These are phyloP conservation scores for Aphis gossypii DNA, from an alignment of 1,140 invertebrate species.

Conservation along the genomic window DNA sequence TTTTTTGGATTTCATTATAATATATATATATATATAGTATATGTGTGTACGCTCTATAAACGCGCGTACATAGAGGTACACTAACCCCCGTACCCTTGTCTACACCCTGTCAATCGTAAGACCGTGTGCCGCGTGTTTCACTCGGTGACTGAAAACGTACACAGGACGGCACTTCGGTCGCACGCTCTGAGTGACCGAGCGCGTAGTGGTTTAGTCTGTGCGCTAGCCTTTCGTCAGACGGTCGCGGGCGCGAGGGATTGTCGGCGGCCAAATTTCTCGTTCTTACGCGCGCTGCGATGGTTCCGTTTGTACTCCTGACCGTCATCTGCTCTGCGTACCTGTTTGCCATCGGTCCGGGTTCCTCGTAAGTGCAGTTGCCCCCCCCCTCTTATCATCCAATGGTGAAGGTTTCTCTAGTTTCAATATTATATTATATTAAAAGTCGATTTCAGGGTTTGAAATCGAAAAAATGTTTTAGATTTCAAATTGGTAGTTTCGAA, in stretches of 20 bases:
- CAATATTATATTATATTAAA: no score
- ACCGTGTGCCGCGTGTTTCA: constrained; percentile 1
- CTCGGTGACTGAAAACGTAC: background rate
- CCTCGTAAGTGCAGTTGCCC: background rate
- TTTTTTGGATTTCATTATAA: background rate
- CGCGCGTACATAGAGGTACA: no score
- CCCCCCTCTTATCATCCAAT: no score
- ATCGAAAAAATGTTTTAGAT: no score
- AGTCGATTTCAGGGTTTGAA: no score
- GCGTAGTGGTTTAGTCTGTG: background rate
- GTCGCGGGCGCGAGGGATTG: constrained; percentile 21
- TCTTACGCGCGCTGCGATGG: background rate
- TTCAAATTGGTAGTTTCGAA: no score
- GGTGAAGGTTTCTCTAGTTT: no score
- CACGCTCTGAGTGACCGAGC: background rate
- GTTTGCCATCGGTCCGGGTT: background rate
- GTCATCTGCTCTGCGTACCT: constrained; percentile 11
- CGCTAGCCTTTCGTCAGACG: constrained; percentile 23
- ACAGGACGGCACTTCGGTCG: constrained; percentile 25
- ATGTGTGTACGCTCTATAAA: background rate
- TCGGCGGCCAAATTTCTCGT: background rate
- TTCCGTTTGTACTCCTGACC: background rate
- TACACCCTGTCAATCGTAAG: no score
- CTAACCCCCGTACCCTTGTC: no score
- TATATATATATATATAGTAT: background rate